phyloP scores from a whole-genome alignment of 2,888 invertebrate genomes.

The Marasmarcha lunaedactyla region DNA sequence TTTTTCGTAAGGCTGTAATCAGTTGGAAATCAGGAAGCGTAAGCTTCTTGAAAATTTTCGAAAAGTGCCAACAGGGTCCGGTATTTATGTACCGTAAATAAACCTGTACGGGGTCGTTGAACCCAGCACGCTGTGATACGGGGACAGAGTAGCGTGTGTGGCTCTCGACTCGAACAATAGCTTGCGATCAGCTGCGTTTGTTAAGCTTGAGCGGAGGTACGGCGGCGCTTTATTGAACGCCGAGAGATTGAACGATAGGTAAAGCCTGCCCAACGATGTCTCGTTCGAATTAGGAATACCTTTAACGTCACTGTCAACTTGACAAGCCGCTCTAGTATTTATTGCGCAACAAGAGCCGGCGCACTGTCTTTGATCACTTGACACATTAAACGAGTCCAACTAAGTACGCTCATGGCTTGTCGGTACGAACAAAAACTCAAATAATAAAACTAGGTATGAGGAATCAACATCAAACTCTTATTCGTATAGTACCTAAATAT shows the following conservation, averaged over 20 bases:
- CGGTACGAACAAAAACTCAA: no score
- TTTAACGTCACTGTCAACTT: not conserved
- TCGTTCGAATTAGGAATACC: constrained; percentile 25
- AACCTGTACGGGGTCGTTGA: constrained; percentile 10
- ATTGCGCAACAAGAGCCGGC: not conserved
- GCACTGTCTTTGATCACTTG: no score
- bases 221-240: constrained; percentile 51
- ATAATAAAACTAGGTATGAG: no score
- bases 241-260: constrained; percentile 49
- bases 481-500: no score
- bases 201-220: constrained; percentile 46
- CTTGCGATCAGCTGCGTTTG: constrained; percentile 47
- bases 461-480: no score
- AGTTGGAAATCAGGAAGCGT: not conserved
- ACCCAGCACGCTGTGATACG: constrained; percentile 13
- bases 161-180: constrained; percentile 37
- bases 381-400: no score
- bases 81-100: constrained; percentile 1
- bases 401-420: no score
- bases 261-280: constrained; percentile 43
- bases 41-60: not conserved
- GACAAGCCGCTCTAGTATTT: not conserved
- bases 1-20: not conserved
- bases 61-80: not conserved
- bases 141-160: constrained; percentile 25